These are phyloP conservation scores for Diplazon laetatorius DNA, from an alignment of 2,888 invertebrate genomes.

Conservation along the genomic window DNA sequence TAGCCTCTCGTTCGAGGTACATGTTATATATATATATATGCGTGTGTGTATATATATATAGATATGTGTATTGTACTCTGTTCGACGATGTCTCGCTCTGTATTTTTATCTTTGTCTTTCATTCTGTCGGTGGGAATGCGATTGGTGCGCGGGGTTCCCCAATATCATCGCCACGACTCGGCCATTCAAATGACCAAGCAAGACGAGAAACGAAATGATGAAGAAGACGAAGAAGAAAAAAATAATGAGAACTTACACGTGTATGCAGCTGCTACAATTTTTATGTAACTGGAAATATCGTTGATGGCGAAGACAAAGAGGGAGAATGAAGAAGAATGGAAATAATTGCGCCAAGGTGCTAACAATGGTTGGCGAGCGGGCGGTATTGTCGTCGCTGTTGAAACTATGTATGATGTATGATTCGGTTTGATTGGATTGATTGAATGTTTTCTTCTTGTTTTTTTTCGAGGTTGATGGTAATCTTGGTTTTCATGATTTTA, in stretches of 20 bases:
- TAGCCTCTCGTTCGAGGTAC: slow-evolving; percentile 71
- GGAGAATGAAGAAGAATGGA: not conserved
- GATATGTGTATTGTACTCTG: slow-evolving; percentile 46
- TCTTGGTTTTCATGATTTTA: no score
- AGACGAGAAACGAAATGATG: no score
- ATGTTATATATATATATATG: no score
- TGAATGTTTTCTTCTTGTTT: not conserved
- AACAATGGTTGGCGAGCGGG: not conserved
- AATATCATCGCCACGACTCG: slow-evolving; percentile 18
- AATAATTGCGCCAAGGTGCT: not conserved
- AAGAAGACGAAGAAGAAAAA: not conserved
- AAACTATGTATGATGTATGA: not conserved
- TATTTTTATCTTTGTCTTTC: no score
- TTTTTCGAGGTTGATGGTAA: no score
- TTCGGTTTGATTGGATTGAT: not conserved
- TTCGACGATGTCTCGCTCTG: slow-evolving; percentile 25
- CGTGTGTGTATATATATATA: no score
- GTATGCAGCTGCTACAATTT: slow-evolving; percentile 18
- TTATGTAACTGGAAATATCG: slow-evolving; percentile 4
- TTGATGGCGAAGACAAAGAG: not conserved
- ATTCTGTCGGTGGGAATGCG: slow-evolving; percentile 22
- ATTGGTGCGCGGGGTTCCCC: slow-evolving; percentile 28
- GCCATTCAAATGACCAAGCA: not conserved
- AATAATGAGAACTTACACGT: not conserved
- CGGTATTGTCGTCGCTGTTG: not conserved